These are phyloP conservation scores for Belonocnema kinseyi DNA, from an alignment of 1,140 invertebrate species.

Conservation along the genomic window DNA sequence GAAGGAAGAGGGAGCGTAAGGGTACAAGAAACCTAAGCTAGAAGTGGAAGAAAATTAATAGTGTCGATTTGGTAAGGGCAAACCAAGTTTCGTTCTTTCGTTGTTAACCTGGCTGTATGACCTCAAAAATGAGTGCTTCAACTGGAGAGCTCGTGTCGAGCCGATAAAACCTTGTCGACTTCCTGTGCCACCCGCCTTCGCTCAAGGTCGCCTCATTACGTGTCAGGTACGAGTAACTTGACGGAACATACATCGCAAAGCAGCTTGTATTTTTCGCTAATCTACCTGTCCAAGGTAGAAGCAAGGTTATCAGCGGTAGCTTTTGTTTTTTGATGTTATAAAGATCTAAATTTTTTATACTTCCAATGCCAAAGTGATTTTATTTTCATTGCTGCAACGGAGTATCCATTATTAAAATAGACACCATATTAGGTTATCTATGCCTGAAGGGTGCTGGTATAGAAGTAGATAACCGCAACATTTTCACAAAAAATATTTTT, in stretches of 20 bases:
- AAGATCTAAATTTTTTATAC: no score
- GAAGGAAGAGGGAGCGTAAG: background rate
- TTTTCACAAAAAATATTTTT: no score
- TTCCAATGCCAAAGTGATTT: no score
- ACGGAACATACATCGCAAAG: slow-evolving; percentile 41
- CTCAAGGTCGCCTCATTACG: slow-evolving; percentile 72
- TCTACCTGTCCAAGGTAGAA: slow-evolving; percentile 60
- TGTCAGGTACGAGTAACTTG: slow-evolving; percentile 55
- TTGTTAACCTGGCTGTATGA: background rate
- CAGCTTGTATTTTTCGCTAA: slow-evolving; percentile 61
- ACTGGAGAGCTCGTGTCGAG: slow-evolving; percentile 56
- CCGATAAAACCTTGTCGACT: slow-evolving; percentile 75
- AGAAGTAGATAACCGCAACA: no score
- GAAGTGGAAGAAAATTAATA: background rate
- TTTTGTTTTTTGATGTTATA: no score
- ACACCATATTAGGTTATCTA: no score
- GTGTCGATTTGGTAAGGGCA: background rate
- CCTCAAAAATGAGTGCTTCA: slow-evolving; percentile 40
- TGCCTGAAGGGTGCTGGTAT: no score
- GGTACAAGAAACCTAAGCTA: background rate
- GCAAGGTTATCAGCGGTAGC: slow-evolving; percentile 45
- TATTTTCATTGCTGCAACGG: no score
- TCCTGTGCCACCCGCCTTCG: slow-evolving; percentile 71
- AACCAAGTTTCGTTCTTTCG: slow-evolving; percentile 38
- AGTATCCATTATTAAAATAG: no score